These are phyloP conservation scores for Sciaenops ocellatus DNA, from an alignment of 2,797 vertebrate genomes.

Conservation along the genomic window DNA sequence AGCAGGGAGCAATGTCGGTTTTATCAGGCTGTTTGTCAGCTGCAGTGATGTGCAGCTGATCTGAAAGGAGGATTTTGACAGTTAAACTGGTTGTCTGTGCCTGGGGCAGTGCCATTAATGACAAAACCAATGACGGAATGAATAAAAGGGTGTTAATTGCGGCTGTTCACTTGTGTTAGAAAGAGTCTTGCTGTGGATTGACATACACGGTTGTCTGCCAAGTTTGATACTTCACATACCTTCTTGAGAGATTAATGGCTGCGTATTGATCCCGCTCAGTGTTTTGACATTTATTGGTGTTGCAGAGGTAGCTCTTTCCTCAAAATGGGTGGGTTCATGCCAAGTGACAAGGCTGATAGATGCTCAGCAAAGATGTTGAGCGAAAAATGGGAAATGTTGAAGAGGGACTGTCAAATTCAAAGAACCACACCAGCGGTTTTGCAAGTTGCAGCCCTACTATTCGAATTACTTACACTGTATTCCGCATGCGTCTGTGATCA, in stretches of 20 bases:
- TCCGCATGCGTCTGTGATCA: slow-evolving; percentile 6
- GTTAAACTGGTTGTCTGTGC: slow-evolving; percentile 73
- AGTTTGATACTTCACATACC: slow-evolving; percentile 58
- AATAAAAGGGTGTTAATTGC: slow-evolving; percentile 67
- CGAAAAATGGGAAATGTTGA: slow-evolving; percentile 13
- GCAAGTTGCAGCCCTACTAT: not conserved
- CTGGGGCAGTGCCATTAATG: slow-evolving; percentile 60
- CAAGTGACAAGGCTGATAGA: slow-evolving; percentile 39
- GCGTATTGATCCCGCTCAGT: slow-evolving; percentile 42
- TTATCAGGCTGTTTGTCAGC: slow-evolving; percentile 64
- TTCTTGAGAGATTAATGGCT: slow-evolving; percentile 57
- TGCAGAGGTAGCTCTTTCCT: slow-evolving; percentile 28
- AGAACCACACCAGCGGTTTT: not conserved
- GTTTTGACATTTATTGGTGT: slow-evolving; percentile 64
- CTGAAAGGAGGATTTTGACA: slow-evolving; percentile 64
- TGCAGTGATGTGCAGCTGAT: slow-evolving; percentile 48
- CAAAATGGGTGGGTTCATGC: slow-evolving; percentile 42
- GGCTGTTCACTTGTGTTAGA: slow-evolving; percentile 57
- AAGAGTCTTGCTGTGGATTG: slow-evolving; percentile 47
- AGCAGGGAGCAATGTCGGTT: slow-evolving; percentile 41
- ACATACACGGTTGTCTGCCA: slow-evolving; percentile 53
- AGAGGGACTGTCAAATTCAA: slow-evolving; percentile 3
- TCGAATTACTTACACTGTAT: slow-evolving; percentile 27
- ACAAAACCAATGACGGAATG: slow-evolving; percentile 63
- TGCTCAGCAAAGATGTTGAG: slow-evolving; percentile 18